Conservation (phyloP, 2,888 invertebrate genomes). For the Anthophora plumipes region DNA sequence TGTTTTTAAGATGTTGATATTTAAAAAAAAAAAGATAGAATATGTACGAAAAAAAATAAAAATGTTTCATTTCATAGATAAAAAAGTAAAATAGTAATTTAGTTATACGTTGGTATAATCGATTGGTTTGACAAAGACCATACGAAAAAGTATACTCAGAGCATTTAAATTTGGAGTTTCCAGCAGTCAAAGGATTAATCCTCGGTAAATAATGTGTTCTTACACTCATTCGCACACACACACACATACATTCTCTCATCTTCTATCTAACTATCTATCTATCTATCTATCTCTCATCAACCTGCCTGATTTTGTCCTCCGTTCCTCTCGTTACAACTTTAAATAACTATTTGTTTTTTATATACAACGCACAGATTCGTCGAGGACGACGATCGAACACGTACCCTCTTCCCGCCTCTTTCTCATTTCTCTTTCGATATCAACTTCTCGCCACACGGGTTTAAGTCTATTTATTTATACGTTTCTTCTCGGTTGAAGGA, state of each 20-base stretch:
- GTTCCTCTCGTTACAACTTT: conserved; percentile 59
- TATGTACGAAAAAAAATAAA: too few species aligned
- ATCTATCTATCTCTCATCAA: conserved; percentile 54
- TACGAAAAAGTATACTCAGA: too few species aligned
- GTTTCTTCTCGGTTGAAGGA: neutral
- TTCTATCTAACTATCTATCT: conserved; percentile 33
- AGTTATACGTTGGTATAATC: too few species aligned
- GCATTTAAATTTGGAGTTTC: too few species aligned
- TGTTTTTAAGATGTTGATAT: too few species aligned
- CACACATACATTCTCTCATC: conserved; percentile 9
- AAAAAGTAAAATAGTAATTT: too few species aligned
- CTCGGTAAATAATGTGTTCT: conserved; percentile 32
- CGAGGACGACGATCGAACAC: conserved; percentile 49
- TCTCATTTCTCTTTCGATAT: conserved; percentile 3
- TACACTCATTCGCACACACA: neutral
- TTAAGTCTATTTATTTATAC: neutral
- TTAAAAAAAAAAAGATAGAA: too few species aligned
- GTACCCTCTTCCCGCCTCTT: conserved; percentile 31
- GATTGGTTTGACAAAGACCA: too few species aligned
- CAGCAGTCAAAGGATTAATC: too few species aligned
- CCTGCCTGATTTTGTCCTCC: conserved; percentile 37
- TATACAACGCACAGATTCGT: conserved; percentile 77
- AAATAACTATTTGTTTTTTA: conserved; percentile 78
- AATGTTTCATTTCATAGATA: too few species aligned
- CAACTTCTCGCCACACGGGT: conserved; percentile 25